These are phyloP conservation scores for Dyspetes luteomarginatus DNA, from an alignment of 2,888 invertebrate species.

Conservation along the genomic window DNA sequence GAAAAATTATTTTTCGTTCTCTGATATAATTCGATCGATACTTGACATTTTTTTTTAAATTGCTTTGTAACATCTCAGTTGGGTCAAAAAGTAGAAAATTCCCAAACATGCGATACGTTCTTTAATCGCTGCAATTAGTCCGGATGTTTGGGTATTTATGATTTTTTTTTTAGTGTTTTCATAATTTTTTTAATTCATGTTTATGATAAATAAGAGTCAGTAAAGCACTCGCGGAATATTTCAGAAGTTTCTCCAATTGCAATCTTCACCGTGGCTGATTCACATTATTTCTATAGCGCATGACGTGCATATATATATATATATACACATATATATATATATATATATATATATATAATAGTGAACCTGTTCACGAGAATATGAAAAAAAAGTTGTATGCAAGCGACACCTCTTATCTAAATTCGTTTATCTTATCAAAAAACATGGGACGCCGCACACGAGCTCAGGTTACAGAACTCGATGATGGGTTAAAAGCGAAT, in stretches of 20 bases:
- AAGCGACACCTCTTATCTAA: conserved; percentile 60
- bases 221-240: background rate
- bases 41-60: no score
- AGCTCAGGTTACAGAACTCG: conserved; percentile 57
- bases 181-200: background rate
- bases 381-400: conserved; percentile 30
- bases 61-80: no score
- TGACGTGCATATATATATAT: background rate
- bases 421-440: conserved; percentile 65
- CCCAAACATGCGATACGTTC: no score
- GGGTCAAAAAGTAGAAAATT: no score
- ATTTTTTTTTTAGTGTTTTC: background rate
- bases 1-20: no score
- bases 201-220: background rate
- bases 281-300: background rate
- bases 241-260: conserved; percentile 27
- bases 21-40: no score
- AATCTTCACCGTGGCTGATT: conserved; percentile 21
- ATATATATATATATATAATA: background rate
- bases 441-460: conserved; percentile 57
- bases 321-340: background rate
- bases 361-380: conserved; percentile 25
- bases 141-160: background rate
- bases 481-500: conserved; percentile 36
- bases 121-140: no score